Evolutionary conservation across 1,140 invertebrate species (phyloP).

Genomic region (Cataglyphis hispanica): DNA sequence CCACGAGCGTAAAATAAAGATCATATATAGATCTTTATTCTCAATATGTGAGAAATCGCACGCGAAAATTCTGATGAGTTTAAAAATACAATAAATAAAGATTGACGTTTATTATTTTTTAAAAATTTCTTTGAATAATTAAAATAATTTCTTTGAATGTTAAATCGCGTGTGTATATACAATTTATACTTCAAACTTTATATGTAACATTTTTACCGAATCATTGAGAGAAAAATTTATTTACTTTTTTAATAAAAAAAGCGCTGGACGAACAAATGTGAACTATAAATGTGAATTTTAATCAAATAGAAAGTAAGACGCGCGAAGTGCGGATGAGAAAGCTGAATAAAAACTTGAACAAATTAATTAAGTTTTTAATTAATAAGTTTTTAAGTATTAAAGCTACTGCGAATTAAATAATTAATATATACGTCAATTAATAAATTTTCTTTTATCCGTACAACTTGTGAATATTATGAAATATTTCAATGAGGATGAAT

Average conservation of each 20-base stretch:
- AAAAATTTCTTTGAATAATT: no score
- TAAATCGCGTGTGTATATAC: no score
- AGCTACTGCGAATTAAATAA: not conserved
- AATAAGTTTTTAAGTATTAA: not conserved
- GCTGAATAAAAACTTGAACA: not conserved
- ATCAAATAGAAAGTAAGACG: not conserved
- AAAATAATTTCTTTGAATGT: no score
- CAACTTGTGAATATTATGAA: no score
- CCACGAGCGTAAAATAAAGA: not conserved
- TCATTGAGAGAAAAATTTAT: not conserved
- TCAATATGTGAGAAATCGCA: not conserved
- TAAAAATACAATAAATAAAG: not conserved
- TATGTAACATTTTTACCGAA: not conserved
- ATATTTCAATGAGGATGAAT: no score
- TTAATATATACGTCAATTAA: no score
- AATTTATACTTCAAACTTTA: no score
- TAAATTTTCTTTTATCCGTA: not conserved
- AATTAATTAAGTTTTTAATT: constrained; percentile 34
- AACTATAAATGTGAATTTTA: constrained; percentile 1
- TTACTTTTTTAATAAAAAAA: not conserved
- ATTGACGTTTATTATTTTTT: no score
- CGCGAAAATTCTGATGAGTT: not conserved
- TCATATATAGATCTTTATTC: no score
- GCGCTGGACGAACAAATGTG: not conserved
- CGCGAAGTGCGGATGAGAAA: not conserved